Evolutionary conservation across 2,797 vertebrate species (phyloP), one percentile per base, ranked within the genome.

Genomic region (Onychomys leucogaster): DNA sequence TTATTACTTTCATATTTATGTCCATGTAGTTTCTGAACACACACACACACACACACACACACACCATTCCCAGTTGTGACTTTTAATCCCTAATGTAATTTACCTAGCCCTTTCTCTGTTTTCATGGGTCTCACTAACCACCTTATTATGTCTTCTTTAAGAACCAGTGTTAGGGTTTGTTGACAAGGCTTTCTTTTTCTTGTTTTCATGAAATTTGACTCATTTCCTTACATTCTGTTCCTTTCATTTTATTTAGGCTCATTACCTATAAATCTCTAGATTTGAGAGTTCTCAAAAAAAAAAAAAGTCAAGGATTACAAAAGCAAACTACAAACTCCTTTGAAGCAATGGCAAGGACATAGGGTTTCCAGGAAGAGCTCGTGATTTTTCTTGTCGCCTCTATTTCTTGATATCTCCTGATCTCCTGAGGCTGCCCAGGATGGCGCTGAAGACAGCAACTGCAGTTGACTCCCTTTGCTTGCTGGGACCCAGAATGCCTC

Each of bases 71-170:
- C 6, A 46, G 11, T 37, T 84, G 6, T 80, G 55, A 12, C n/a
- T 52, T 89, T 78, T 76, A 77, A 63, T 88, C 65, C 67, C 65
- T 81, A 34, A 69, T 32, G 67, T 46, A 13, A 57, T 16, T 87
- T 82, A 82, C 63, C 29, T 65, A 41, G 19, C 32, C 16, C 37
- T 34, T 34, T 23, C 5, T 86, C 8, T 86, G 89, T 88, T 73
- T 94, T 57, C 55, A 52, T 81, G 91, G 71, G 14, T 67, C n/a
- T 93, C 69, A 16, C 34, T 52, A 61, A 90, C 84, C 95, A 21
- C 90, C 23, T 96, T 90, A 17, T 43, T 84, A 84, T 89, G 9
- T 92, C 37, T 94, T 84, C 86, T 69, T 27, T 94, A 65, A 93
- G n/a, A 75, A 63, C 5, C 52, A 81, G 0, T 91, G 9, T 67